Base-by-base conservation (phyloP, 2,888 invertebrate genomes). In the Epinotia bilunana region DNA sequence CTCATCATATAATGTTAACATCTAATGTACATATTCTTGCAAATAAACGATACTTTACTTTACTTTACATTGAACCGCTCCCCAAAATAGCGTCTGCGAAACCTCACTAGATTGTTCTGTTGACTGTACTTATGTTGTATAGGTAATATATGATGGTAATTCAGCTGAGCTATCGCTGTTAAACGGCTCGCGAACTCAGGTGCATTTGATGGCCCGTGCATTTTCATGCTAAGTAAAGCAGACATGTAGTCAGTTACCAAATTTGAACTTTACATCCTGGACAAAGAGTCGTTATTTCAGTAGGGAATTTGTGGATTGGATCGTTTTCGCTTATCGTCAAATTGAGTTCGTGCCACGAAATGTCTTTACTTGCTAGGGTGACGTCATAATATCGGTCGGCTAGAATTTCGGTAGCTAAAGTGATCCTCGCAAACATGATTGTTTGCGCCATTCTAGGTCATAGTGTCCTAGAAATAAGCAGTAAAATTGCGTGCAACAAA, bases 181-280 rank as follows among this genome's bases (percentile, higher is more conserved):
- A 86, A 87, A 86, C 87, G 84, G 85, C 83, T 83, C 80, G 86
- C 86, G 84, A 81, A 84, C 77, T 86, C 87, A 89, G 86, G 89
- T 88, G 88, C 85, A 84, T 87, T 87, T 89, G 88, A 90, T 89
- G 46, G 73, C 60, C n/a, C 58, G 18, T 13, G 70, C 70, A 63
- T n/a, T 58, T 69, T 46, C 43, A 20, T 61, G 28, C 18, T 55
- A 57, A 53, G 53, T 53, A n/a, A 53, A n/a, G n/a, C n/a, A 53
- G 16, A n/a, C 53, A n/a, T n/a, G 16, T n/a, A 53, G n/a, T n/a
- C 1, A 16, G 49, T 49, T 49, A n/a, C 13, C n/a, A 53, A 53
- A 53, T 53, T 53, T 53, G n/a, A 53, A 53, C n/a, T 13, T 53
- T 53, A 53, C 6, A 0, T 0, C 7, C 53, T 1, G n/a, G 53